phyloP scores from a whole-genome alignment of 2,113 vertebrate species.

The Prochilodus magdalenae region DNA sequence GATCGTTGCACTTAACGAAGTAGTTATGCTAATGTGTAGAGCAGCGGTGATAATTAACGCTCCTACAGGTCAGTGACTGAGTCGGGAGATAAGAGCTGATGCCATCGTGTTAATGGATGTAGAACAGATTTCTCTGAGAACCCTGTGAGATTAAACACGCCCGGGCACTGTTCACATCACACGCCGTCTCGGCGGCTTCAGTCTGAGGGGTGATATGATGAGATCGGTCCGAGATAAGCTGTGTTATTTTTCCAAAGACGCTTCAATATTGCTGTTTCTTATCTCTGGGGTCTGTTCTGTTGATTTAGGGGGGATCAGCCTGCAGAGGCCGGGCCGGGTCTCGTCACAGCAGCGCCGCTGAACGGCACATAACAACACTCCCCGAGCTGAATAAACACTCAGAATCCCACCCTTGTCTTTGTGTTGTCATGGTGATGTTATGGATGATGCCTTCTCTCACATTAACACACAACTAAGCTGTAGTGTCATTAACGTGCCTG shows the following conservation, averaged over 20 bases:
- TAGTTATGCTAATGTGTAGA: no score
- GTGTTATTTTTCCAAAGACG: slow-evolving; percentile 4
- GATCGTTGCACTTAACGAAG: no score
- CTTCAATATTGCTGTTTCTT: slow-evolving; percentile 11
- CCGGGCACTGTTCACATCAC: not conserved
- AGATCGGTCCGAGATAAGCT: slow-evolving; percentile 15
- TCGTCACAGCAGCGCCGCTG: not conserved
- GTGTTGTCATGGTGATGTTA: not conserved
- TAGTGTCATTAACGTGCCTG: no score
- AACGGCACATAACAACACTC: not conserved
- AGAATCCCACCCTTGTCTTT: slow-evolving; percentile 14
- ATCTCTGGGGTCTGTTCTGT: slow-evolving; percentile 28
- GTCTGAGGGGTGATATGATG: not conserved
- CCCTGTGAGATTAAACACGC: not conserved
- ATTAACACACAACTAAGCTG: not conserved
- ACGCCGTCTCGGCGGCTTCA: not conserved
- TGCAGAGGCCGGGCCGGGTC: not conserved
- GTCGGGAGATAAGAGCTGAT: not conserved
- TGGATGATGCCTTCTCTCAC: not conserved
- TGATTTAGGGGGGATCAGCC: slow-evolving; percentile 35
- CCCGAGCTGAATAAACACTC: not conserved
- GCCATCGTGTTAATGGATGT: not conserved
- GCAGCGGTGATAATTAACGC: no score
- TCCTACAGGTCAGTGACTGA: not conserved
- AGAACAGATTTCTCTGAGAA: not conserved